Conservation (phyloP, 2,888 invertebrate species). For the Parnassius mnemosyne region DNA sequence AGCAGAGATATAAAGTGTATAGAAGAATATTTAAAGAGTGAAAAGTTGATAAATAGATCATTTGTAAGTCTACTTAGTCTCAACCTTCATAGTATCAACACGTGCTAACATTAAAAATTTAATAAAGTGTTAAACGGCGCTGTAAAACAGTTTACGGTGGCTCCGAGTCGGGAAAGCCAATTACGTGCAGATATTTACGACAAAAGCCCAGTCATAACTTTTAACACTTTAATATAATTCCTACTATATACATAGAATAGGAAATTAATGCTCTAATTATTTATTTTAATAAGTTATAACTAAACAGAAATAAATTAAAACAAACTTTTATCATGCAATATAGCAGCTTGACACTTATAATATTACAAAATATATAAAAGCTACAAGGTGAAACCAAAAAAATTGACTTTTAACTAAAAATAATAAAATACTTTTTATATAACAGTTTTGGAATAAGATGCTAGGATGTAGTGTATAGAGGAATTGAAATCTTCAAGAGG, state of each 20-base stretch:
- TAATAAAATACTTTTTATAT: no score
- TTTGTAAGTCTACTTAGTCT: constrained; percentile 5
- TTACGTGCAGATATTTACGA: constrained; percentile 73
- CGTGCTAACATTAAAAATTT: constrained; percentile 40
- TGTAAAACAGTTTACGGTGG: constrained; percentile 73
- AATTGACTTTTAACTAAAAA: no score
- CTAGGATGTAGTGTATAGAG: no score
- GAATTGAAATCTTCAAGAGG: no score
- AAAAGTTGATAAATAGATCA: neutral
- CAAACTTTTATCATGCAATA: neutral
- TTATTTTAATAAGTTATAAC: neutral
- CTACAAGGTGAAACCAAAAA: no score
- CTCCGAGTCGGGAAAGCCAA: constrained; percentile 64
- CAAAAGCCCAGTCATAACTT: constrained; percentile 56
- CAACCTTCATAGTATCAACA: constrained; percentile 15
- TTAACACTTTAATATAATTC: constrained; percentile 15
- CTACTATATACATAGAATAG: neutral
- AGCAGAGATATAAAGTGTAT: no score
- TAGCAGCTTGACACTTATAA: no score
- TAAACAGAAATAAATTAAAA: neutral
- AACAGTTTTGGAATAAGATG: no score
- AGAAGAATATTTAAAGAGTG: neutral
- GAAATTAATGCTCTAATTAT: no score
- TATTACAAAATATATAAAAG: no score
- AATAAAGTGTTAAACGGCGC: constrained; percentile 63